phyloP scores from a whole-genome alignment of 2,113 vertebrate species.

The Zosterops japonicus region DNA sequence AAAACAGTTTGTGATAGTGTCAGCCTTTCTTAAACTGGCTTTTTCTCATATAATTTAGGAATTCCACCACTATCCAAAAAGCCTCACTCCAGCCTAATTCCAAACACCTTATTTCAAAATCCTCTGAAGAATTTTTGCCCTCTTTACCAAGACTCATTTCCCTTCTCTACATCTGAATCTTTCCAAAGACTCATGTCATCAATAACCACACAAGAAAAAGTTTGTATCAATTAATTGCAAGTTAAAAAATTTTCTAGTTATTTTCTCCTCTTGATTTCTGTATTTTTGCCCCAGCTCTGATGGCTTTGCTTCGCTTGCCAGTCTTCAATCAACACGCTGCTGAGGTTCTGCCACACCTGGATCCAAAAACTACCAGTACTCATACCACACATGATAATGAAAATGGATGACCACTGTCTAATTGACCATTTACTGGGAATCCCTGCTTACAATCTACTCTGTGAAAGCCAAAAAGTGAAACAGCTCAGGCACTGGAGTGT shows the following conservation, averaged over 20 bases:
- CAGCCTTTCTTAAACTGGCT: background rate
- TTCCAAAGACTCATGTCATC: background rate
- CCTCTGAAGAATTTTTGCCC: background rate
- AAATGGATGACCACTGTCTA: background rate
- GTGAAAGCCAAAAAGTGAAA: background rate
- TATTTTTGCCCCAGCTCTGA: background rate
- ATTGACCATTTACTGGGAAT: background rate
- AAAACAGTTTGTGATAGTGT: background rate
- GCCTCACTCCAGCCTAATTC: background rate
- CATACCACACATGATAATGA: background rate
- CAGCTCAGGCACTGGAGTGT: background rate
- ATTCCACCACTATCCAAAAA: background rate
- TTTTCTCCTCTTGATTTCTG: background rate
- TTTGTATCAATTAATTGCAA: background rate
- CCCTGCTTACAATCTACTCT: background rate
- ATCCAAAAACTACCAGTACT: background rate
- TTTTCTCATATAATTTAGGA: background rate
- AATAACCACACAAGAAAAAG: background rate
- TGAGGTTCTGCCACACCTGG: background rate
- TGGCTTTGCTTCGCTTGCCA: background rate
- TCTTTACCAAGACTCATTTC: background rate
- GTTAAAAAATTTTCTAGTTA: background rate
- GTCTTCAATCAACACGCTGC: background rate
- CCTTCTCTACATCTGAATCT: background rate
- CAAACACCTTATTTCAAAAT: background rate